These are phyloP conservation scores for Gambusia yucatana DNA, from an alignment of 2,797 vertebrate genomes.

Conservation along the genomic window DNA sequence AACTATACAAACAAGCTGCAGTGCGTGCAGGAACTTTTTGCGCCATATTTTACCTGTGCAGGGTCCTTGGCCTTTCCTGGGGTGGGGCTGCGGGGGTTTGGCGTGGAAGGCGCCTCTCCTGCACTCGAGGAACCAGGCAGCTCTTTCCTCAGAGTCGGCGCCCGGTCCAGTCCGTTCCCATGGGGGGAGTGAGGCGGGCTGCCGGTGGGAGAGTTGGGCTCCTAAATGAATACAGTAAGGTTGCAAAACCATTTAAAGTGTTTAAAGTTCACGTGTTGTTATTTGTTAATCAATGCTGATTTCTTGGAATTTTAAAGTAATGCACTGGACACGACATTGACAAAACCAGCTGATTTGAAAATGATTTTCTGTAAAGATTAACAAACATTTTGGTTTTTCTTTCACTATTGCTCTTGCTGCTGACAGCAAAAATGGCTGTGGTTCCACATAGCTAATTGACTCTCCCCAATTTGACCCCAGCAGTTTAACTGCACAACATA, in stretches of 20 bases:
- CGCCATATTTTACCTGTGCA: conserved; percentile 72
- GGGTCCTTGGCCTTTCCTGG: conserved; percentile 83
- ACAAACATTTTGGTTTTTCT: not conserved
- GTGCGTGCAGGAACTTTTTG: not conserved
- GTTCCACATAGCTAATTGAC: not conserved
- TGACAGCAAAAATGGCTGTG: not conserved
- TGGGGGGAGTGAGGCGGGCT: conserved; percentile 80
- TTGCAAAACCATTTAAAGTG: conserved; percentile 1
- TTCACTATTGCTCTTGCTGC: not conserved
- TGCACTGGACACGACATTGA: not conserved
- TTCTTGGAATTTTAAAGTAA: not conserved
- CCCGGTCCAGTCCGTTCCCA: conserved; percentile 81
- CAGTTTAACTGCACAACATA: not conserved
- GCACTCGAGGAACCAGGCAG: conserved; percentile 82
- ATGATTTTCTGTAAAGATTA: not conserved
- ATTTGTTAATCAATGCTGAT: not conserved
- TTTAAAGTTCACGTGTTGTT: not conserved
- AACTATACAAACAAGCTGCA: not conserved
- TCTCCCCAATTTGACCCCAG: not conserved
- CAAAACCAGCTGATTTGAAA: not conserved
- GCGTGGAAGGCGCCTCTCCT: conserved; percentile 75
- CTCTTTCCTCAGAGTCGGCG: conserved; percentile 75
- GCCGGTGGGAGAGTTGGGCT: conserved; percentile 83
- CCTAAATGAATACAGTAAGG: conserved; percentile 73
- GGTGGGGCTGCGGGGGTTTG: conserved; percentile 78